Evolutionary conservation across 1,140 invertebrate species (phyloP).

Genomic region (Zaprionus ornatus): DNA sequence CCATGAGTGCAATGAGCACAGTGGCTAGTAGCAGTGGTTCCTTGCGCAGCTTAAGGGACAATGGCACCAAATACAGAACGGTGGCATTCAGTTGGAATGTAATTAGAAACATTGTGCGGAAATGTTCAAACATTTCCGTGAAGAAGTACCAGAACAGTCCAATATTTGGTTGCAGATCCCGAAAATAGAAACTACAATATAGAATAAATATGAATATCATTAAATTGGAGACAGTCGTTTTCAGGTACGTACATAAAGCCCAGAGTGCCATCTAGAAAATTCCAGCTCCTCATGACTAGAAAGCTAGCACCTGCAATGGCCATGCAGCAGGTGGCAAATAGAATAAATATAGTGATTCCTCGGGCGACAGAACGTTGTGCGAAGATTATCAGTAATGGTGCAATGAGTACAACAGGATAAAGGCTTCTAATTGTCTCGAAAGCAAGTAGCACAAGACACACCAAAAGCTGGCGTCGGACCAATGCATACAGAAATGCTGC

Average conservation of each 20-base stretch:
- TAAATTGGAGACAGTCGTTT: background rate
- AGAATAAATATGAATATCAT: background rate
- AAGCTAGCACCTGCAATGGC: constrained; percentile 52
- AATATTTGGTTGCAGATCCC: constrained; percentile 98
- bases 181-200: constrained; percentile 89
- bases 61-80: constrained; percentile 94
- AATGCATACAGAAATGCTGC: constrained; percentile 89
- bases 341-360: constrained; percentile 59
- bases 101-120: constrained; percentile 96
- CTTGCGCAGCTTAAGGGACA: constrained; percentile 92
- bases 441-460: constrained; percentile 88
- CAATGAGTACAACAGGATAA: constrained; percentile 93
- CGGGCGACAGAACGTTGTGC: constrained; percentile 43
- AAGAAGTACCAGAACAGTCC: constrained; percentile 99
- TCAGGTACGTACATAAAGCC: constrained; percentile 90
- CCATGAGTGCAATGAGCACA: constrained; percentile 92
- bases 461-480: constrained; percentile 86
- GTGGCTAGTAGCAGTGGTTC: constrained; percentile 95
- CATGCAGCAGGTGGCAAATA: constrained; percentile 81
- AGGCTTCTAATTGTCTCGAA: constrained; percentile 92
- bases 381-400: constrained; percentile 89
- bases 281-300: constrained; percentile 86
- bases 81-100: constrained; percentile 98
- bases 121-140: constrained; percentile 99
- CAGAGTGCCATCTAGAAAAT: constrained; percentile 91